Evolutionary conservation across 2,797 vertebrate genomes (phyloP).

Genomic region (Falco peregrinus): DNA sequence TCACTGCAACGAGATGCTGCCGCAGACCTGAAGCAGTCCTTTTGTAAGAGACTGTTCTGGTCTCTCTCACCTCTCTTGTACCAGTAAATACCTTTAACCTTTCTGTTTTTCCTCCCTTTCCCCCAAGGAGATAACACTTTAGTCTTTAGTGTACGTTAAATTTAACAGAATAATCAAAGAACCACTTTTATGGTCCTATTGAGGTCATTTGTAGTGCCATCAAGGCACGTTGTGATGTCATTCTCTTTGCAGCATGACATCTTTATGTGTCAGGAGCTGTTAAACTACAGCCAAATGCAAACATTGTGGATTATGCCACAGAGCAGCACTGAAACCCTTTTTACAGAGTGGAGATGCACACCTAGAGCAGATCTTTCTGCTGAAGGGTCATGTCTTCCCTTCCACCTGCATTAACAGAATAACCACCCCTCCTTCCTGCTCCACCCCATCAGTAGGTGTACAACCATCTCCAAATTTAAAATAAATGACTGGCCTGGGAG

Average conservation of each 20-base stretch:
- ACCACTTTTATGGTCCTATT: not conserved
- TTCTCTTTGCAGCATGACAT: not conserved
- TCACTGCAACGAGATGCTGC: not conserved
- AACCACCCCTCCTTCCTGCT: not conserved
- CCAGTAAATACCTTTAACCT: not conserved
- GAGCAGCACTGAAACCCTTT: not conserved
- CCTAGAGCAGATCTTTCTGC: accelerated
- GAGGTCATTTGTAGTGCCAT: not conserved
- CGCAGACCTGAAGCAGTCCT: not conserved
- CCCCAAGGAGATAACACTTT: not conserved
- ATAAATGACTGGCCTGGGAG: not conserved
- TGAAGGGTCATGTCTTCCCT: not conserved
- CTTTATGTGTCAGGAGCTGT: not conserved
- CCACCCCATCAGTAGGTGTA: not conserved
- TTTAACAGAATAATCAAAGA: not conserved
- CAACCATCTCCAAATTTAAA: not conserved
- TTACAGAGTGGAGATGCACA: not conserved
- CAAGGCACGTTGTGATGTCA: not conserved
- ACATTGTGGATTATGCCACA: accelerated
- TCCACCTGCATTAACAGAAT: not conserved
- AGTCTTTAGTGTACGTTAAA: not conserved
- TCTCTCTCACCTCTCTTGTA: not conserved
- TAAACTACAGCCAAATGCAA: not conserved
- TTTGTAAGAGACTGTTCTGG: not conserved
- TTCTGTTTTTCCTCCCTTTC: not conserved